A percentile compares a stretch with the other conserved stretches of the same genome.
These are phyloP conservation scores for Chiroxiphia lanceolata DNA, from an alignment of 2,797 vertebrate genomes.

Conservation along the genomic window DNA sequence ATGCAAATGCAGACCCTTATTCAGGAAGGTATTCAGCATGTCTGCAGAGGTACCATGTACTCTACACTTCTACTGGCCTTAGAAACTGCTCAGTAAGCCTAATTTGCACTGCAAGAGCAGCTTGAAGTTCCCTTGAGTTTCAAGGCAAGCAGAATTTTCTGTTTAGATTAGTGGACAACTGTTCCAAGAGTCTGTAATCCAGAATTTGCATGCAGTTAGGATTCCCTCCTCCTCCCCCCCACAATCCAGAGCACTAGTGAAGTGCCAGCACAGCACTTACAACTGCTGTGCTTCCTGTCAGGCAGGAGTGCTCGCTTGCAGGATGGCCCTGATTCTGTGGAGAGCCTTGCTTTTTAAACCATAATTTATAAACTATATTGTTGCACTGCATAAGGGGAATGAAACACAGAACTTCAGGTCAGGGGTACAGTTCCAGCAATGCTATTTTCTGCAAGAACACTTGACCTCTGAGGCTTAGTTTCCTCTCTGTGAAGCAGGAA, in stretches of 20 bases:
- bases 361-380: background rate
- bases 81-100: background rate
- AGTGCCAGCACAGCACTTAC: background rate
- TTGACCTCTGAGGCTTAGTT: constrained; percentile 9
- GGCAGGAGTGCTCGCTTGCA: background rate
- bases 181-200: background rate
- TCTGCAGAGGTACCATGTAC: background rate
- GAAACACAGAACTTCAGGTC: background rate
- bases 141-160: background rate
- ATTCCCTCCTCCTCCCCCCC: background rate
- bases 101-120: background rate
- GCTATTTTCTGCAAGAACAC: background rate
- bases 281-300: background rate
- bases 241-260: rapidly evolving
- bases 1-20: background rate
- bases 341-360: background rate
- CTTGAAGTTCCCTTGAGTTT: background rate
- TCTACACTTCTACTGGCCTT: background rate
- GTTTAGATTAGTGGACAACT: background rate
- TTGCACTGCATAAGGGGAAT: background rate
- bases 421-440: background rate
- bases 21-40: background rate
- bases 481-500: background rate
- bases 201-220: background rate
- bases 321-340: background rate